Evolutionary conservation across 2,113 vertebrate species (phyloP).

Genomic region (Gorsachius goisagi): DNA sequence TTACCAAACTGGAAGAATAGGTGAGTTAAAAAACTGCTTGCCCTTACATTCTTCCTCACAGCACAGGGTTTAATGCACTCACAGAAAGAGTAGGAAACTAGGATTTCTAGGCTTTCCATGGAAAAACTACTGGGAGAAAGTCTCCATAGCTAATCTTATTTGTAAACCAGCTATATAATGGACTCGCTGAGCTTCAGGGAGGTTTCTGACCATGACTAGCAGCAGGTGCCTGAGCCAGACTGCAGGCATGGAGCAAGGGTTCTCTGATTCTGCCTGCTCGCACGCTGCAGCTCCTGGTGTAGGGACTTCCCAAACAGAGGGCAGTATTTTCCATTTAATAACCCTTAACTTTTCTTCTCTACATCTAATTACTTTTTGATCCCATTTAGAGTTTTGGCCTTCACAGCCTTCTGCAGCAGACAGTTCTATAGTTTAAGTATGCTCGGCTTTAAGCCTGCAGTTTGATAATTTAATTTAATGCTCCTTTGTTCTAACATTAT

Average conservation of each 20-base stretch:
- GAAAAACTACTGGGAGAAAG: neutral
- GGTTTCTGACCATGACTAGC: neutral
- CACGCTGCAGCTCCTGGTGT: neutral
- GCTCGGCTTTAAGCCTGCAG: neutral
- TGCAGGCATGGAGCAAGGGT: neutral
- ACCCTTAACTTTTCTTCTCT: neutral
- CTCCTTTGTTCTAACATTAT: neutral
- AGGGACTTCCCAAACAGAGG: neutral
- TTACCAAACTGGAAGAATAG: neutral
- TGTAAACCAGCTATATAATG: neutral
- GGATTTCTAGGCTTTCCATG: neutral
- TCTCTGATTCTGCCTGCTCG: neutral
- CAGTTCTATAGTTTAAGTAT: neutral
- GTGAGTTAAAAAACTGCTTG: neutral
- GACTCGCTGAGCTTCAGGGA: neutral
- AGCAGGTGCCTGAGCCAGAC: neutral
- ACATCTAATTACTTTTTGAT: neutral
- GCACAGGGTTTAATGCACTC: neutral
- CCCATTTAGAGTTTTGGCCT: neutral
- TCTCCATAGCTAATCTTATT: neutral
- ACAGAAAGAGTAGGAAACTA: neutral
- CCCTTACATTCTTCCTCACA: neutral
- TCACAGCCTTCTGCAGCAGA: neutral
- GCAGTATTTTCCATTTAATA: neutral
- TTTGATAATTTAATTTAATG: neutral